These are phyloP conservation scores for Phymanthus crucifer DNA, from an alignment of 92 coral and sea anemone species.

Conservation along the genomic window DNA sequence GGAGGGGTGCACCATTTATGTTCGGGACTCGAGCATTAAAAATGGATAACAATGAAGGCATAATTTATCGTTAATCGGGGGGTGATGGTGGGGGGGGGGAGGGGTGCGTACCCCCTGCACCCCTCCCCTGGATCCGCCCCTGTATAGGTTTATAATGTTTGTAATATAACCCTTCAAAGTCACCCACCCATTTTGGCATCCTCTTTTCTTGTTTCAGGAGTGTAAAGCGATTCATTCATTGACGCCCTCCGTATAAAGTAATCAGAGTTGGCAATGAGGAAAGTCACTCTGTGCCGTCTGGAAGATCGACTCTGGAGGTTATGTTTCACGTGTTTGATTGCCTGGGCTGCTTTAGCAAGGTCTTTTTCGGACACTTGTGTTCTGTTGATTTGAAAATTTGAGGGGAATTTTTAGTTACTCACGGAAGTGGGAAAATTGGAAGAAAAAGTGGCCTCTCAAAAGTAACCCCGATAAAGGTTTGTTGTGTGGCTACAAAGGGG, in stretches of 20 bases:
- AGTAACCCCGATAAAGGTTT: no score
- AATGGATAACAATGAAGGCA: no score
- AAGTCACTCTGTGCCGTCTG: slow-evolving; percentile 50
- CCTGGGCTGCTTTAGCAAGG: slow-evolving; percentile 42
- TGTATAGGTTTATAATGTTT: no score
- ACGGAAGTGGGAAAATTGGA: not conserved
- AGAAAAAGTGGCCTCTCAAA: no score
- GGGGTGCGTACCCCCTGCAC: no score
- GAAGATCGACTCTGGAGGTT: slow-evolving; percentile 42
- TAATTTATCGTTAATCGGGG: no score
- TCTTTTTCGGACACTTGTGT: slow-evolving; percentile 29
- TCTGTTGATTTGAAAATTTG: slow-evolving; percentile 8
- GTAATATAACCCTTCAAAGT: not conserved
- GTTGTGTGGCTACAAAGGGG: no score
- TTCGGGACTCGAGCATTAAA: no score
- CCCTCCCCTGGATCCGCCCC: no score
- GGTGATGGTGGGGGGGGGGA: no score
- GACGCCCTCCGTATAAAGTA: slow-evolving; percentile 52
- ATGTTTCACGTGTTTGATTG: slow-evolving; percentile 41
- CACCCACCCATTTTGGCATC: not conserved
- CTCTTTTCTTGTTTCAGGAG: not conserved
- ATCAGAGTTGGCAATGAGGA: slow-evolving; percentile 59
- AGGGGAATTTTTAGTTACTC: not conserved
- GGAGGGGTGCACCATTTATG: no score
- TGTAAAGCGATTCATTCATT: not conserved